Evolutionary conservation across 2,113 vertebrate genomes (phyloP).

Genomic region (Mormyrus iriodes): DNA sequence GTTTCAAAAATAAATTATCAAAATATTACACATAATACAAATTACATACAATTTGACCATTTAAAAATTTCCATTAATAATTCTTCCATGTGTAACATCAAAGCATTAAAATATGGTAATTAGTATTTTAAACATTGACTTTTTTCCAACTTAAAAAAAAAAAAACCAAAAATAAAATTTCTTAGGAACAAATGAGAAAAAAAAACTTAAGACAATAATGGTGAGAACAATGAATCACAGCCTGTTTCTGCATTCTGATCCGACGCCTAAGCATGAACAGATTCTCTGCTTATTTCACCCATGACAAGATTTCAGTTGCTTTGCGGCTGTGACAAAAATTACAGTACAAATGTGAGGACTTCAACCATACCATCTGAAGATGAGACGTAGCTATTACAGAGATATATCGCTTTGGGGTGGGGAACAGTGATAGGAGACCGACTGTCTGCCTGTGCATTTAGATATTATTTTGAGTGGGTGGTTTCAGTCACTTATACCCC

Average conservation of each 20-base stretch:
- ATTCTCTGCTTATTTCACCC: not conserved
- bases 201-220: slow-evolving; percentile 45
- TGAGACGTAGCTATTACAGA: not conserved
- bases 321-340: not conserved
- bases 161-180: slow-evolving; percentile 32
- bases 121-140: slow-evolving; percentile 34
- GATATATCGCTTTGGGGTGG: not conserved
- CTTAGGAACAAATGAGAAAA: slow-evolving; percentile 32
- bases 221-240: slow-evolving; percentile 37
- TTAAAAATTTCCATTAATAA: slow-evolving; percentile 43
- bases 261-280: not conserved
- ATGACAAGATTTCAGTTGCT: slow-evolving; percentile 10
- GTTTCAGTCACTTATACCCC: not conserved
- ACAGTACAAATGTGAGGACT: slow-evolving; percentile 18
- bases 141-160: slow-evolving; percentile 43
- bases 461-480: not conserved
- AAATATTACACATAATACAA: slow-evolving; percentile 60
- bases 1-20: slow-evolving; percentile 64
- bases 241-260: slow-evolving; percentile 22
- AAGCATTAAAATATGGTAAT: slow-evolving; percentile 37
- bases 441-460: not conserved
- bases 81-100: slow-evolving; percentile 41
- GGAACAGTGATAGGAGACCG: not conserved
- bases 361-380: slow-evolving; percentile 5
- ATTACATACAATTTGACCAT: slow-evolving; percentile 45